phyloP scores from a whole-genome alignment of 2,888 invertebrate species.

The Sepioteuthis lessoniana region DNA sequence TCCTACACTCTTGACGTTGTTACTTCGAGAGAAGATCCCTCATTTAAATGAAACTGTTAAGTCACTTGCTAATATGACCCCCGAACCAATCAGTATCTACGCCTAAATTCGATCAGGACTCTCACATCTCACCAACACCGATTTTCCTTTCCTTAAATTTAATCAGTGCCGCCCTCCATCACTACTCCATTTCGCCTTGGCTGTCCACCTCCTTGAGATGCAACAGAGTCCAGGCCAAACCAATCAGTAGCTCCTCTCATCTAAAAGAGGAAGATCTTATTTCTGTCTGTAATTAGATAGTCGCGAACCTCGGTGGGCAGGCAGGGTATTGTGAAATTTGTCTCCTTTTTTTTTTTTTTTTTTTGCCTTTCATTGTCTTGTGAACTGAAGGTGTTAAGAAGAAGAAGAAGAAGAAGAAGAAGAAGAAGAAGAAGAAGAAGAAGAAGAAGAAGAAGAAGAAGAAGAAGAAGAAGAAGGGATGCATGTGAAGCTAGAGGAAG shows the following conservation, averaged over 20 bases:
- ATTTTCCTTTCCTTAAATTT: no score
- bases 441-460: no score
- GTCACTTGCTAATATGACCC: not conserved
- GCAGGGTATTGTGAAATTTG: not conserved
- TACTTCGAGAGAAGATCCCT: not conserved
- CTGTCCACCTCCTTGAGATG: not conserved
- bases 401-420: not conserved
- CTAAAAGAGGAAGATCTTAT: not conserved
- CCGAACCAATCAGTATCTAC: not conserved
- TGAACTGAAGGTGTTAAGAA: not conserved
- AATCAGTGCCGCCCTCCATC: no score
- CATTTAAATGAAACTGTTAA: not conserved
- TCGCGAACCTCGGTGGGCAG: not conserved
- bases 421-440: no score
- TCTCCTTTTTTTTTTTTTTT: not conserved
- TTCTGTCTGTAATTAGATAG: slow-evolving; percentile 15
- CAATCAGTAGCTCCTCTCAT: not conserved
- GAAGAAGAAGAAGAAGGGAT: no score
- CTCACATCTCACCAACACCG: not conserved
- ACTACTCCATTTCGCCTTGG: not conserved
- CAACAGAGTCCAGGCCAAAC: slow-evolving; percentile 33
- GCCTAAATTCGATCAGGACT: not conserved
- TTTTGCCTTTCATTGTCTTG: not conserved
- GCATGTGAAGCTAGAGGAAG: not conserved
- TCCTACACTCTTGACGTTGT: not conserved